phyloP scores from a whole-genome alignment of 2,888 invertebrate genomes.

The Rhyacophila evoluta region DNA sequence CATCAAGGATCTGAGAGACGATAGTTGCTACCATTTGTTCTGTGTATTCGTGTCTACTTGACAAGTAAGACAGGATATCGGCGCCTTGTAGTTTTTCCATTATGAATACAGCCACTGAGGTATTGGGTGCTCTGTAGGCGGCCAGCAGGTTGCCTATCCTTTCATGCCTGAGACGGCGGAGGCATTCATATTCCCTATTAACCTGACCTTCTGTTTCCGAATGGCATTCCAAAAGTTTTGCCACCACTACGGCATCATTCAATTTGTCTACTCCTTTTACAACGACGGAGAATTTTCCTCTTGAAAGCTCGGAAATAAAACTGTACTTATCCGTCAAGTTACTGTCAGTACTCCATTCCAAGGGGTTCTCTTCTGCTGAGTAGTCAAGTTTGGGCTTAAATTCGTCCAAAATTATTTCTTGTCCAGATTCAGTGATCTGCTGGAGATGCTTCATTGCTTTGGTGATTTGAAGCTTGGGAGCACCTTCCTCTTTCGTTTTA shows the following conservation, averaged over 20 bases:
- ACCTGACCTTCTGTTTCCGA: constrained; percentile 76
- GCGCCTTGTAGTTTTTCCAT: constrained; percentile 91
- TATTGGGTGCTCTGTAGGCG: constrained; percentile 78
- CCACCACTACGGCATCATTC: constrained; percentile 81
- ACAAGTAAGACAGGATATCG: constrained; percentile 89
- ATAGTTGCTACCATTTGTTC: constrained; percentile 93
- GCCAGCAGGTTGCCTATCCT: constrained; percentile 82
- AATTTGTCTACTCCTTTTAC: constrained; percentile 84
- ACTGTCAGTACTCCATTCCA: constrained; percentile 78
- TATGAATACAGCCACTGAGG: constrained; percentile 78
- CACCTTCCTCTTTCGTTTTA: constrained; percentile 76
- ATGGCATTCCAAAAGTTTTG: constrained; percentile 82
- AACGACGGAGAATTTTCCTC: constrained; percentile 89
- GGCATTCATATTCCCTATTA: constrained; percentile 85
- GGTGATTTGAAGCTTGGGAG: constrained; percentile 81
- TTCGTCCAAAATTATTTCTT: constrained; percentile 74
- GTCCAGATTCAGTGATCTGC: constrained; percentile 86
- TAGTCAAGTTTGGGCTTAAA: constrained; percentile 78
- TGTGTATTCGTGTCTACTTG: constrained; percentile 89
- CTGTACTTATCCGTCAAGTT: constrained; percentile 82
- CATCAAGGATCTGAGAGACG: constrained; percentile 88
- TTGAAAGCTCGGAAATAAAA: constrained; percentile 86
- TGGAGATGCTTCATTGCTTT: constrained; percentile 88
- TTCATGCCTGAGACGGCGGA: constrained; percentile 87
- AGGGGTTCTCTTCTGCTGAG: constrained; percentile 77